A percentile compares a stretch with the other conserved stretches of the same genome.
These are phyloP conservation scores for Formica aserva DNA, from an alignment of 2,888 invertebrate species.

Conservation along the genomic window DNA sequence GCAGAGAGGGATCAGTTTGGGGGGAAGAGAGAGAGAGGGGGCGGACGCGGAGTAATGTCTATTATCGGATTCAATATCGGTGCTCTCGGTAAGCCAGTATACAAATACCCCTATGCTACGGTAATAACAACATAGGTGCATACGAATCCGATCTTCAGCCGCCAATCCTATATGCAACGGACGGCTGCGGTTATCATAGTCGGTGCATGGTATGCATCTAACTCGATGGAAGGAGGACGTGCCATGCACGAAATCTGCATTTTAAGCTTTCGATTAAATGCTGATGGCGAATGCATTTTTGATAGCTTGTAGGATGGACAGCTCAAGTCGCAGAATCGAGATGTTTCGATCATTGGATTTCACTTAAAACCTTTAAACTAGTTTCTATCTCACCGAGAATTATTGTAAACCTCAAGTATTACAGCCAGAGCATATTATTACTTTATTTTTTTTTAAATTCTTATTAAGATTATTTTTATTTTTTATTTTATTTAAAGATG, in stretches of 20 bases:
- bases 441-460: not conserved
- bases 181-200: conserved; percentile 79
- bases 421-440: not conserved
- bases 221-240: conserved; percentile 59
- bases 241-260: conserved; percentile 63
- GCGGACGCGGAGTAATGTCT: conserved; percentile 81
- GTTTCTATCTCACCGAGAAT: not conserved
- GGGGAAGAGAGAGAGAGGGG: conserved; percentile 44
- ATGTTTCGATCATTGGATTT: conserved; percentile 57
- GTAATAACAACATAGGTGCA: conserved; percentile 84
- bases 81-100: conserved; percentile 85
- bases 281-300: conserved; percentile 59
- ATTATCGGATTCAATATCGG: conserved; percentile 85
- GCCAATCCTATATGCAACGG: conserved; percentile 80
- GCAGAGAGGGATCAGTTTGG: conserved; percentile 26
- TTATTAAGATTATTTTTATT: not conserved
- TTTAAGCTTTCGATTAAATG: conserved; percentile 47
- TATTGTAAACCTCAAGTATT: not conserved
- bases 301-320: not conserved
- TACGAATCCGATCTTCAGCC: conserved; percentile 82
- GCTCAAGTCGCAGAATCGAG: not conserved
- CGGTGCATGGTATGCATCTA: conserved; percentile 59
- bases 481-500: not conserved
- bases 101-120: conserved; percentile 85
- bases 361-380: not conserved